These are phyloP conservation scores for Pangasius larnaudii DNA, from an alignment of 2,797 vertebrate genomes.

Conservation along the genomic window DNA sequence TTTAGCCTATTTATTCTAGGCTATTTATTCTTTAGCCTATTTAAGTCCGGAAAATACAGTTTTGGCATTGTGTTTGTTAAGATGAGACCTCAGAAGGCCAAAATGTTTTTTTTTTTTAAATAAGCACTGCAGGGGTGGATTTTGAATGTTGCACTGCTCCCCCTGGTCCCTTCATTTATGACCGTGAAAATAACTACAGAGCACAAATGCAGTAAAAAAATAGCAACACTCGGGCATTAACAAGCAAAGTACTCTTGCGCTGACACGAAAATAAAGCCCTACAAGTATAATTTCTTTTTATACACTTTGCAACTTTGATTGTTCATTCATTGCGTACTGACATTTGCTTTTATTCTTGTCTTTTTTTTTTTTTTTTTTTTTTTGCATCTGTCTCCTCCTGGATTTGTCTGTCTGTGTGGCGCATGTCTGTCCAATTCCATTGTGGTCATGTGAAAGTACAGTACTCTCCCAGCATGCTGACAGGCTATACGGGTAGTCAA, in stretches of 20 bases:
- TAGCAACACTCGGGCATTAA: neutral
- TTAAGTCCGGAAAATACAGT: neutral
- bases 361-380: conserved; percentile 18
- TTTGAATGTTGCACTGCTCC: neutral
- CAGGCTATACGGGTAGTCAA: conserved; percentile 82
- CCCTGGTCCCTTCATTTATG: neutral
- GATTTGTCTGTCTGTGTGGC: conserved; percentile 53
- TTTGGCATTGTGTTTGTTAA: neutral
- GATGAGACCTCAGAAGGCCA: neutral
- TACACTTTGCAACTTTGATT: conserved; percentile 6
- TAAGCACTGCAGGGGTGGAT: neutral
- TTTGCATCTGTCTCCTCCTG: conserved; percentile 50
- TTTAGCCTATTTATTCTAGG: neutral
- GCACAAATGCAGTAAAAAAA: neutral
- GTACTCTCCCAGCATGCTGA: conserved; percentile 89
- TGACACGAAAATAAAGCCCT: conserved; percentile 20
- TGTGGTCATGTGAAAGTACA: conserved; percentile 65
- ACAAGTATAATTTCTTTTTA: conserved; percentile 13
- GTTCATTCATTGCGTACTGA: conserved; percentile 27
- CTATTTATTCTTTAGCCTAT: neutral
- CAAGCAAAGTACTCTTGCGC: neutral
- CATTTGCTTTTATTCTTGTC: conserved; percentile 46
- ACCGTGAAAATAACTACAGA: neutral
- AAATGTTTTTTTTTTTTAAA: neutral
- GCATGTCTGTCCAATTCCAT: conserved; percentile 33